A percentile compares a stretch with the other conserved stretches of the same genome.
phyloP scores from a whole-genome alignment of 2,113 vertebrate species.

The Scalopus aquaticus region DNA sequence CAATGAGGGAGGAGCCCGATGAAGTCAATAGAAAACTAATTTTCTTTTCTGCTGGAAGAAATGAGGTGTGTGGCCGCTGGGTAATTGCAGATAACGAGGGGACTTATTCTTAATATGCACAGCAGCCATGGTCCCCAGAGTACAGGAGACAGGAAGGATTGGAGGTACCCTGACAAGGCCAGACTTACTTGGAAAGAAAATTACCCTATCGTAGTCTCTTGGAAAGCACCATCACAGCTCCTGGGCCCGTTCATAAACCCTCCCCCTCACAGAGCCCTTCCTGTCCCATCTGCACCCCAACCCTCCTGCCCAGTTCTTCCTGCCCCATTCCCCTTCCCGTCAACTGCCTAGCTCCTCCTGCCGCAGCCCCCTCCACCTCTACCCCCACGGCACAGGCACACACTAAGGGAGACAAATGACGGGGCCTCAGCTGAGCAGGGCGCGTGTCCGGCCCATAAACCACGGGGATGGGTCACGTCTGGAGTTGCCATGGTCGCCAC shows the following conservation, averaged over 20 bases:
- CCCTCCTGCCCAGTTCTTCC: background rate
- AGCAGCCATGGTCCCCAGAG: constrained; percentile 77
- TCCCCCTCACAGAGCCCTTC: background rate
- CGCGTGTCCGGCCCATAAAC: constrained; percentile 93
- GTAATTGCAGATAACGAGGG: constrained; percentile 92
- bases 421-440: constrained; percentile 83
- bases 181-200: constrained; percentile 29
- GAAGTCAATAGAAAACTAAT: constrained; percentile 93
- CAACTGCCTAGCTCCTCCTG: constrained; percentile 22
- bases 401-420: constrained; percentile 80
- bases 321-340: constrained; percentile 10
- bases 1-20: constrained; percentile 83
- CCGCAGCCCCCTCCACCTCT: background rate
- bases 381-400: constrained; percentile 45
- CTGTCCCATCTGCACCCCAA: background rate
- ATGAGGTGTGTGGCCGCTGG: constrained; percentile 89
- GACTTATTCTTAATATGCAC: constrained; percentile 91
- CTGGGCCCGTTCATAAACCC: background rate
- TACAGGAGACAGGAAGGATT: constrained; percentile 58
- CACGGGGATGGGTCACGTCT: constrained; percentile 96
- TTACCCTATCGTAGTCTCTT: background rate
- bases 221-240: background rate
- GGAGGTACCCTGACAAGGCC: constrained; percentile 78
- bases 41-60: constrained; percentile 88
- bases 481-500: constrained; percentile 90